phyloP scores from a whole-genome alignment of 2,113 vertebrate species.

The Deroptyus accipitrinus region DNA sequence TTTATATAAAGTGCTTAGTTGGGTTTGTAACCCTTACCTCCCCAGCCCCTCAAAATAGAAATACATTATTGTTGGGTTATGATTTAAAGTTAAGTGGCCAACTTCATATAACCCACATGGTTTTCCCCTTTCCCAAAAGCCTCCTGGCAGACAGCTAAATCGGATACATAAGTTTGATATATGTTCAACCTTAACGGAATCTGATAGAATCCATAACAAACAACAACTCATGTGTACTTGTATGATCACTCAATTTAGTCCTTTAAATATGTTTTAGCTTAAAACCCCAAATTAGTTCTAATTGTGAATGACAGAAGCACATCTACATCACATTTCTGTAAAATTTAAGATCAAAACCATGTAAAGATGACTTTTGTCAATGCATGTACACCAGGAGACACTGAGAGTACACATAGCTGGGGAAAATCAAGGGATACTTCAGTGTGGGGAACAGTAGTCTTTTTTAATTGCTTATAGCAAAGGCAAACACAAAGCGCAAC shows the following conservation, averaged over 20 bases:
- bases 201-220: background rate
- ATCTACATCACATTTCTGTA: background rate
- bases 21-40: background rate
- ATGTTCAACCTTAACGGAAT: background rate
- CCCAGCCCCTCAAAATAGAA: background rate
- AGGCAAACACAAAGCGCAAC: background rate
- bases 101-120: background rate
- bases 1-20: background rate
- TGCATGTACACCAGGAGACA: background rate
- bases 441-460: accelerated
- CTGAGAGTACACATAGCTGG: background rate
- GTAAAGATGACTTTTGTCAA: background rate
- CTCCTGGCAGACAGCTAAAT: background rate
- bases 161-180: accelerated
- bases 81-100: background rate
- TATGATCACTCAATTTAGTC: background rate
- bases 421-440: background rate
- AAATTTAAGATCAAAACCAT: background rate
- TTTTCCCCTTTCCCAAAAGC: background rate
- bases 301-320: background rate
- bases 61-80: background rate
- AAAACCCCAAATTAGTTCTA: background rate
- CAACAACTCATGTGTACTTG: background rate
- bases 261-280: background rate
- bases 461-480: background rate